These are phyloP conservation scores for Lepidostoma basale DNA, from an alignment of 1,140 invertebrate species.

Conservation along the genomic window DNA sequence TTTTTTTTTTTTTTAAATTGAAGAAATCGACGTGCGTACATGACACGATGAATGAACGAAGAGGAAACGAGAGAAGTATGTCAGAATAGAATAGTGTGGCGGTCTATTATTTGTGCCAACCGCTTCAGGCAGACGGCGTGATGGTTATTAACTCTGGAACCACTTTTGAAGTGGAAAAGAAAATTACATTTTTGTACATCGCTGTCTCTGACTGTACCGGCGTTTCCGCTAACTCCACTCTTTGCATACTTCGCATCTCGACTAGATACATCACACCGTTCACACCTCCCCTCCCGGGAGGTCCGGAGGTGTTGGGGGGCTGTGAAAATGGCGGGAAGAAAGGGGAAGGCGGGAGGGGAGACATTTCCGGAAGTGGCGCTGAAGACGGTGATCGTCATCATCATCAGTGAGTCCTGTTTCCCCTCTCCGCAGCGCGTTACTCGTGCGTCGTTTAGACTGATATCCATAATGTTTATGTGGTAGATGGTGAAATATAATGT, in stretches of 20 bases:
- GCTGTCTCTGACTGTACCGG: constrained; percentile 10
- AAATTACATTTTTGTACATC: no score
- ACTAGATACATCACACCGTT: constrained; percentile 28
- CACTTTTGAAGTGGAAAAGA: no score
- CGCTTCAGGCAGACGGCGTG: not conserved
- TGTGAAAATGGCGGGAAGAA: not conserved
- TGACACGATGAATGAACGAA: not conserved
- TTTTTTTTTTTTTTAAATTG: no score
- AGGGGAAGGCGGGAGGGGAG: not conserved
- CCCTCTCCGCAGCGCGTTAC: not conserved
- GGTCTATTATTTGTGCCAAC: no score
- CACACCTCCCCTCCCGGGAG: not conserved
- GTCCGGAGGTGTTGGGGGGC: not conserved
- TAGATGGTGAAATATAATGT: no score
- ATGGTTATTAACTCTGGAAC: no score
- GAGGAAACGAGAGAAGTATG: not conserved
- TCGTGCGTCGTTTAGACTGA: no score
- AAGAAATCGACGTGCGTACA: no score
- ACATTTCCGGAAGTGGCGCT: constrained; percentile 26
- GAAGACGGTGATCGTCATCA: constrained; percentile 28
- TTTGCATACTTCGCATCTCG: constrained; percentile 19
- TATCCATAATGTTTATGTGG: no score
- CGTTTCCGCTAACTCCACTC: not conserved
- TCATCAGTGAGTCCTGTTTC: constrained; percentile 35
- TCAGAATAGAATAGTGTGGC: no score